These are phyloP conservation scores for Pionites leucogaster DNA, from an alignment of 2,113 vertebrate species.

Conservation along the genomic window DNA sequence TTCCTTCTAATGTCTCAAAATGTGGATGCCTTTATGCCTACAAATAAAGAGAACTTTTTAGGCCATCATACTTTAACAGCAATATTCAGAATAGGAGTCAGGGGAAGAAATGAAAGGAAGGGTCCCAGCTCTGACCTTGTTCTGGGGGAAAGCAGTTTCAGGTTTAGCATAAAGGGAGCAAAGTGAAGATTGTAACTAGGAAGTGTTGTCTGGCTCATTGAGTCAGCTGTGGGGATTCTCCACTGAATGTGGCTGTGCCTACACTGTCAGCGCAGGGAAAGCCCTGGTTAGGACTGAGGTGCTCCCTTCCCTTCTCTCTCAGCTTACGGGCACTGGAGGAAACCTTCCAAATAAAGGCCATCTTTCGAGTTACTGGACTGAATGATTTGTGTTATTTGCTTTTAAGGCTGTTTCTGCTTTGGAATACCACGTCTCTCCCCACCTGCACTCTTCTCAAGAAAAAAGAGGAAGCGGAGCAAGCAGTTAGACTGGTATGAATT, in stretches of 20 bases:
- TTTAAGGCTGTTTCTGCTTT: not conserved
- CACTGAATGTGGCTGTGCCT: not conserved
- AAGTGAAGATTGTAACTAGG: not conserved
- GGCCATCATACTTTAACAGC: not conserved
- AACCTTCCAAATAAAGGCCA: not conserved
- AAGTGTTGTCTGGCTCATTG: not conserved
- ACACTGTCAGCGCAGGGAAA: not conserved
- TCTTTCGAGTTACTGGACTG: not conserved
- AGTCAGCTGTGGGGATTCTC: not conserved
- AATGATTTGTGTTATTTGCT: not conserved
- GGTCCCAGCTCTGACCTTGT: not conserved
- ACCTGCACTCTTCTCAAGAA: not conserved
- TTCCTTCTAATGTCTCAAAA: not conserved
- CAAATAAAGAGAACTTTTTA: not conserved
- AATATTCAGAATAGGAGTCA: not conserved
- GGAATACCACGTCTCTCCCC: not conserved
- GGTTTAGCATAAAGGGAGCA: not conserved
- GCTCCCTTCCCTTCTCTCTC: not conserved
- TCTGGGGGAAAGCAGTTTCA: not conserved
- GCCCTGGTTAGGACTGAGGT: rapidly evolving
- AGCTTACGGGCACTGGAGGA: not conserved
- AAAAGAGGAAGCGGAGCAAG: not conserved
- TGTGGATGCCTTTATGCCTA: not conserved
- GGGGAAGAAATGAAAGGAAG: not conserved
- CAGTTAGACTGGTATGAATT: not conserved